Evolutionary conservation across 2,888 invertebrate genomes (phyloP), one percentile per base, ranked within the genome.

Genomic region (Anorthoa munda): DNA sequence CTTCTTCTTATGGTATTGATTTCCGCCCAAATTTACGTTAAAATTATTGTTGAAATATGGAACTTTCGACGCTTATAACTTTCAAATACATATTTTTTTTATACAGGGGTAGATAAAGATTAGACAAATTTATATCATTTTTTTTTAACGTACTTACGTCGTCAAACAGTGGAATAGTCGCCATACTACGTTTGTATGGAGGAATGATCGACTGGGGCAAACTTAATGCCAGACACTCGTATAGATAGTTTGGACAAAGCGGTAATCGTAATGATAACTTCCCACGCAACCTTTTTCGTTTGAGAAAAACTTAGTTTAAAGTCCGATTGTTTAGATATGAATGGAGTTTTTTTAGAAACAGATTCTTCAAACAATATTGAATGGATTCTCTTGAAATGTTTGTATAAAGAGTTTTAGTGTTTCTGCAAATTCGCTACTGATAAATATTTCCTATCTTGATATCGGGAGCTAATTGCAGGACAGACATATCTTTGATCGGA

Each of bases 271-370:
- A 67, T 67, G n/a, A 83, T 75, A 80, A 68, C 76, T 81, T 84
- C 81, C 76, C 84, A 81, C 81, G 77, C 55, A 18, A 69, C 45
- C 50, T 39, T 69, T 76, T 83, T 48, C 48, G 60, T 66, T 55
- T 74, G 84, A 73, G 81, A 81, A 84, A 84, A 81, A 81, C 81
- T 55, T 18, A 17, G 81, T 64, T 81, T 70, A 66, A 84, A 84
- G 67, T 65, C 67, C 58, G 23, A 81, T 81, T 71, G 81, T 81
- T 70, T 66, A 66, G 63, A 77, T 61, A 60, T 23, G 26, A 78
- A 39, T 59, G 17, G 39, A 12, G 23, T 61, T 53, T 66, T 26
- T 61, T 68, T 60, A 64, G 51, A 77, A 77, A 46, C 12, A 18
- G 21, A 23, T 63, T 55, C 48, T 56, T 39, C 45, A 65, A 51